phyloP scores from a whole-genome alignment of 2,888 invertebrate genomes.

The Agonopterix heracliana region DNA sequence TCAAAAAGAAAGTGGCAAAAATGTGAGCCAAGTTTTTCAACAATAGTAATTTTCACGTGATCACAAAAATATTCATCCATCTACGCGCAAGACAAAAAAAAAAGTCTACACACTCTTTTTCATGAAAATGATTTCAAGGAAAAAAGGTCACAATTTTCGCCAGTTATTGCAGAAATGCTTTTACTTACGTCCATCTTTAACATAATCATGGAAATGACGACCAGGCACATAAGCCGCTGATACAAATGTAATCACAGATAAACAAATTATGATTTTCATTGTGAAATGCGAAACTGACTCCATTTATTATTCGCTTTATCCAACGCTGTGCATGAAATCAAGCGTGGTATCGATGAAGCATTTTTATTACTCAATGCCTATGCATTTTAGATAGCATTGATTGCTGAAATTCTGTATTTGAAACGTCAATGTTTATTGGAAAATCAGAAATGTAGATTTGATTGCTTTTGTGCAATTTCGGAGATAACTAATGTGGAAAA shows the following conservation, averaged over 20 bases:
- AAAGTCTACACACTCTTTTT: no score
- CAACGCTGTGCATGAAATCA: constrained; percentile 40
- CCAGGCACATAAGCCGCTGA: constrained; percentile 2
- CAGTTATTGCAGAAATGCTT: background rate
- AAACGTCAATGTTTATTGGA: no score
- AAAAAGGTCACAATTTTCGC: no score
- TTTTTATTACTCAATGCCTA: constrained; percentile 49
- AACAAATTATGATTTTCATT: constrained; percentile 1
- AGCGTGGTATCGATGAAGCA: constrained; percentile 36
- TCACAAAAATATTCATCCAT: no score
- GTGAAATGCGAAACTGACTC: background rate
- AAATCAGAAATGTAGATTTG: background rate
- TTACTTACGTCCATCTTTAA: constrained; percentile 62
- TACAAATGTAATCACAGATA: constrained; percentile 8
- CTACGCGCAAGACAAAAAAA: no score
- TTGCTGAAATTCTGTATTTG: background rate
- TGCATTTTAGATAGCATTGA: constrained; percentile 46
- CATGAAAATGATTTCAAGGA: no score
- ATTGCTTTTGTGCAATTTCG: background rate
- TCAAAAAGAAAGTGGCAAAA: no score
- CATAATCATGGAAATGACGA: constrained; percentile 44
- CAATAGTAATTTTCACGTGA: no score
- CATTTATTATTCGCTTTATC: constrained; percentile 18
- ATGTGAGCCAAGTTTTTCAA: no score
- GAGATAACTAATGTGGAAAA: no score